Evolutionary conservation across 2,797 vertebrate species (phyloP).

Genomic region (Fistularia tabacaria): DNA sequence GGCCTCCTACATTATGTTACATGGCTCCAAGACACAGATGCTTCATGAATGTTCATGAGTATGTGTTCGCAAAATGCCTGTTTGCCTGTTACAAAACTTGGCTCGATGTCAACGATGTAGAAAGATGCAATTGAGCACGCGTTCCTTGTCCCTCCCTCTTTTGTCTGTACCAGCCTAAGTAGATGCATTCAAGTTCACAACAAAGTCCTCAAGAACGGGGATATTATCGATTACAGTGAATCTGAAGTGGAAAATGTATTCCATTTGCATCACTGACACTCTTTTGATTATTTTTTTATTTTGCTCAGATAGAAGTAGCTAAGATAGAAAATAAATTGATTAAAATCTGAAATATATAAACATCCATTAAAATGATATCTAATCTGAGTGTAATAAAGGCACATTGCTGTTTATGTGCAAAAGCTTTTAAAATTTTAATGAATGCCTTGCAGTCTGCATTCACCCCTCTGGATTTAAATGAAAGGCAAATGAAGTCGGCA

Average conservation of each 20-base stretch:
- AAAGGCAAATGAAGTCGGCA: constrained; percentile 1
- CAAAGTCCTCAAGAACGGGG: not conserved
- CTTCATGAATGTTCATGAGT: too few species aligned
- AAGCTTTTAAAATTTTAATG: constrained; percentile 30
- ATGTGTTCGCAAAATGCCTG: too few species aligned
- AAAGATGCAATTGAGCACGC: too few species aligned
- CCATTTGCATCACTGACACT: not conserved
- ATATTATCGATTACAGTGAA: not conserved
- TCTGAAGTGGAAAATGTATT: not conserved
- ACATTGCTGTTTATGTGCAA: constrained; percentile 16
- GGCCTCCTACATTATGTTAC: too few species aligned
- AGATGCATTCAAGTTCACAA: not conserved
- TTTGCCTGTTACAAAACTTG: too few species aligned
- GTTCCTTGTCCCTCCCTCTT: too few species aligned
- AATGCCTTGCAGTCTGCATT: constrained; percentile 14
- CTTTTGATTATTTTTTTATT: constrained; percentile 1
- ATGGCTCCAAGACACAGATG: too few species aligned
- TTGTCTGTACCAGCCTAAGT: too few species aligned
- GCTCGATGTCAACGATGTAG: too few species aligned
- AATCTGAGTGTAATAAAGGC: constrained; percentile 33
- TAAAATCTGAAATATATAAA: constrained; percentile 10
- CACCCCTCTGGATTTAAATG: not conserved
- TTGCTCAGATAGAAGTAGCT: not conserved
- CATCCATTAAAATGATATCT: constrained; percentile 20
- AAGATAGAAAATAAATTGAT: not conserved